Base-by-base conservation (phyloP, 2,797 vertebrate species). In the Gouania willdenowi region DNA sequence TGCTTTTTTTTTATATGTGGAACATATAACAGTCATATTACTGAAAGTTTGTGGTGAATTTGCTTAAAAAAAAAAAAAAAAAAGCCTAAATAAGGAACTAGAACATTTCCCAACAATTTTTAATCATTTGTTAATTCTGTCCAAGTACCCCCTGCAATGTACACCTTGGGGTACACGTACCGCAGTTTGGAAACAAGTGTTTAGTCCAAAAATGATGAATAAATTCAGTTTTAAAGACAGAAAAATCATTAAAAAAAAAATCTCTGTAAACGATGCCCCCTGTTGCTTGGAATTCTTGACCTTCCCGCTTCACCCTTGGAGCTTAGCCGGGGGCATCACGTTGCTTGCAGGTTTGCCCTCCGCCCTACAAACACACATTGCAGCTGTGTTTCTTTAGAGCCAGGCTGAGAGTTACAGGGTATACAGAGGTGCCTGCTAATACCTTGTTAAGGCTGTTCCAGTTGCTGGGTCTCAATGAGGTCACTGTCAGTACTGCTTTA, bases 401-500 rank as follows among this genome's bases (percentile, higher is more conserved):
- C 24, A 54, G 61, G 44, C 61, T 44, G 59, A 58, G 67, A 71
- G 57, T 73, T 54, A 53, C 64, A 75, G 63, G 64, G 55, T 71
- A 69, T 62, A 70, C 56, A 53, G 78, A 82, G 74, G 76, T 85
- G 76, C 77, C 79, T 86, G 82, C 87, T 92, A 90, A 89, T 90
- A 69, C 81, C 78, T 88, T 87, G 83, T 88, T 92, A 87, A 84
- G 72, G 70, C 70, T 73, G 57, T 88, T 90, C 87, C 74, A 84
- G 81, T 87, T 82, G 82, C 75, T 55, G 75, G 77, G 82, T 90
- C 90, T 90, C 62, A 8, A 58, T 15, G 73, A 88, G 81, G 88
- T 91, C 88, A 87, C 59, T 86, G 84, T 91, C 88, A 88, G 82
- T 77, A 83, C 75, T 52, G 17, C 75, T 92, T 92, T 88, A 69